These are phyloP conservation scores for Drosophila formosana DNA, from an alignment of 2,888 invertebrate species.

Conservation along the genomic window DNA sequence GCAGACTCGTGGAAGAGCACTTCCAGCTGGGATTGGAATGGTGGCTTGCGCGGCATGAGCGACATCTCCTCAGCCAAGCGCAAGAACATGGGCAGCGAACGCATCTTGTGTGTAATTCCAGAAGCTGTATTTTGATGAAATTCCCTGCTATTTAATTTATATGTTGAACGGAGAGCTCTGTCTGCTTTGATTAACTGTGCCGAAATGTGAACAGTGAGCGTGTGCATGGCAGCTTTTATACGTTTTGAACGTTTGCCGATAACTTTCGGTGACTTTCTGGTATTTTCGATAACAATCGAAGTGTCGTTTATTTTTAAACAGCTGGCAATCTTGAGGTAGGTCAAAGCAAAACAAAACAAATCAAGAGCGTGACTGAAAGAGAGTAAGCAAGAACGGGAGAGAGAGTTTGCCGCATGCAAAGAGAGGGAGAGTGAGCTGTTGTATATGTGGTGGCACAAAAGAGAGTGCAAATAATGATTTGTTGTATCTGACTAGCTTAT, in stretches of 20 bases:
- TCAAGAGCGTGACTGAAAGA: background rate
- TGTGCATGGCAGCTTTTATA: constrained; percentile 58
- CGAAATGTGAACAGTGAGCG: constrained; percentile 35
- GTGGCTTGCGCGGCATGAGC: constrained; percentile 56
- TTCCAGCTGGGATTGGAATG: constrained; percentile 58
- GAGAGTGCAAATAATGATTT: background rate
- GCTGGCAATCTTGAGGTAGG: constrained; percentile 32
- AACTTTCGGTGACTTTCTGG: constrained; percentile 48
- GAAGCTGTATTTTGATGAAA: constrained; percentile 34
- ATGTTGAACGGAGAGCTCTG: constrained; percentile 18
- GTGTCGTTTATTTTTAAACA: constrained; percentile 21
- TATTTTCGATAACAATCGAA: constrained; percentile 22
- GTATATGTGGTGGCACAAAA: background rate
- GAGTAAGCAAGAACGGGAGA: background rate
- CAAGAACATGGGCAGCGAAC: constrained; percentile 77
- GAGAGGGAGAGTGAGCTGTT: background rate
- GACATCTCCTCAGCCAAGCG: constrained; percentile 76
- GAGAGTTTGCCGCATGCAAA: background rate
- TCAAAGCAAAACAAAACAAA: constrained; percentile 25
- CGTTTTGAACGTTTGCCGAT: constrained; percentile 15
- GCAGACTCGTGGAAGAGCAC: constrained; percentile 53
- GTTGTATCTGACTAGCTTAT: background rate
- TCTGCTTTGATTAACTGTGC: constrained; percentile 16
- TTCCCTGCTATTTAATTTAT: constrained; percentile 4
- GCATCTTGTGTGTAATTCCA: constrained; percentile 64